A percentile compares a stretch with the other conserved stretches of the same genome.
These are phyloP conservation scores for Plectropomus leopardus DNA, from an alignment of 2,113 vertebrate genomes.

Conservation along the genomic window DNA sequence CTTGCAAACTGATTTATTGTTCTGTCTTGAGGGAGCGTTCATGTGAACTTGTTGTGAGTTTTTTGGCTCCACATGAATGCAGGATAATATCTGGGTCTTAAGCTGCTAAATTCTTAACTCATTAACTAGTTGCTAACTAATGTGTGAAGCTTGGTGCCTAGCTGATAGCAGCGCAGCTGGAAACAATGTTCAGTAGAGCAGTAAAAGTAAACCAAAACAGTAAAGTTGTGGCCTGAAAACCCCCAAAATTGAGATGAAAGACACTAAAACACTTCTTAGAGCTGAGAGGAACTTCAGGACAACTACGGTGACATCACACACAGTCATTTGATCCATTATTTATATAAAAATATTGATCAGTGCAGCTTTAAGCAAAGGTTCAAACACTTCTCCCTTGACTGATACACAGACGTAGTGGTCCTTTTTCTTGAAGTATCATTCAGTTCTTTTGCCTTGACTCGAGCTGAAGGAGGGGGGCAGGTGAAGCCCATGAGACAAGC, in stretches of 20 bases:
- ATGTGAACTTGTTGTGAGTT: too few relatives aligned
- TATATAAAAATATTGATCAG: background rate
- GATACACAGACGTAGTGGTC: background rate
- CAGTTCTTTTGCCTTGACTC: constrained; percentile 47
- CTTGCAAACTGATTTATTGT: too few relatives aligned
- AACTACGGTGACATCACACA: background rate
- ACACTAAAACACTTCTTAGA: background rate
- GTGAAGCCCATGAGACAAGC: constrained; percentile 52
- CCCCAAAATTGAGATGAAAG: background rate
- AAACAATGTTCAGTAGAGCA: background rate
- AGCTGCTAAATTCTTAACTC: background rate
- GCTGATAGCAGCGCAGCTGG: background rate
- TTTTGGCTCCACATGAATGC: too few relatives aligned
- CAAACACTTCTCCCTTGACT: background rate
- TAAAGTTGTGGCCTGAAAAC: background rate
- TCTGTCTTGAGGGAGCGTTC: too few relatives aligned
- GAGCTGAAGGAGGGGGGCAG: constrained; percentile 31
- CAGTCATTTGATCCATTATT: constrained; percentile 4
- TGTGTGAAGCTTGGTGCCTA: background rate
- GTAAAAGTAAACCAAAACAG: background rate
- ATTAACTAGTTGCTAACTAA: background rate
- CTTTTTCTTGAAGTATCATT: constrained; percentile 30
- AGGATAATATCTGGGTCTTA: background rate
- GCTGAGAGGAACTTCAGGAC: background rate
- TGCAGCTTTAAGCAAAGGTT: background rate